These are phyloP conservation scores for Drosophila cognata DNA, from an alignment of 2,888 invertebrate genomes.

Conservation along the genomic window DNA sequence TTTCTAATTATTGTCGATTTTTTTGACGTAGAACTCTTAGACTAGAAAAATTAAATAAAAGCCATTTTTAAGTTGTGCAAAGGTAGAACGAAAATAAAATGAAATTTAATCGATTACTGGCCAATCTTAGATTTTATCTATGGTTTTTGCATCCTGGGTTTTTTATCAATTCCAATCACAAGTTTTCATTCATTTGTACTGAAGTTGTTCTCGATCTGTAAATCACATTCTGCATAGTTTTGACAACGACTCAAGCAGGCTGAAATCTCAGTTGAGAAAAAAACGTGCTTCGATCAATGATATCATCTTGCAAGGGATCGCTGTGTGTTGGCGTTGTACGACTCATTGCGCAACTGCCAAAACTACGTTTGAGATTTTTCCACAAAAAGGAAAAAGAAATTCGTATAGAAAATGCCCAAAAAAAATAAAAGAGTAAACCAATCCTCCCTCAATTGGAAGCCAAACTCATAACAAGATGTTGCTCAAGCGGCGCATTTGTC, in stretches of 20 bases:
- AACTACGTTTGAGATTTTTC: slow-evolving; percentile 58
- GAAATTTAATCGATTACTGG: not conserved
- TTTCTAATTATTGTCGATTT: not conserved
- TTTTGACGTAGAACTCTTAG: not conserved
- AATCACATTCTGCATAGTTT: slow-evolving; percentile 39
- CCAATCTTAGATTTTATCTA: not conserved
- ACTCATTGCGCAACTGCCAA: slow-evolving; percentile 74
- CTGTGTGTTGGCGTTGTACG: slow-evolving; percentile 76
- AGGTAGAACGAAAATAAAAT: not conserved
- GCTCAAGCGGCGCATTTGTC: slow-evolving; percentile 57
- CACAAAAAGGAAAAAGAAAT: slow-evolving; percentile 41
- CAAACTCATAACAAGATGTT: slow-evolving; percentile 79
- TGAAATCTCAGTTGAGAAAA: slow-evolving; percentile 37
- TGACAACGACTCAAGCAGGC: slow-evolving; percentile 68
- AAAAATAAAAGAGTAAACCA: slow-evolving; percentile 54
- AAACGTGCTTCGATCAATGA: slow-evolving; percentile 59
- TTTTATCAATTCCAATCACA: not conserved
- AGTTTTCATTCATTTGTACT: not conserved
- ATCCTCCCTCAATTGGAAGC: slow-evolving; percentile 76
- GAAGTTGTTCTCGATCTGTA: not conserved
- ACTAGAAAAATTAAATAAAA: not conserved
- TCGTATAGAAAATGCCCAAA: slow-evolving; percentile 58
- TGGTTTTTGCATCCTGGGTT: not conserved
- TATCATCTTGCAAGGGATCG: slow-evolving; percentile 49
- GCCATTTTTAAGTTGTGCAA: not conserved